Base-by-base conservation (phyloP, 37 sponge, comb jelly and placozoan species). In the Mnemiopsis leidyi region DNA sequence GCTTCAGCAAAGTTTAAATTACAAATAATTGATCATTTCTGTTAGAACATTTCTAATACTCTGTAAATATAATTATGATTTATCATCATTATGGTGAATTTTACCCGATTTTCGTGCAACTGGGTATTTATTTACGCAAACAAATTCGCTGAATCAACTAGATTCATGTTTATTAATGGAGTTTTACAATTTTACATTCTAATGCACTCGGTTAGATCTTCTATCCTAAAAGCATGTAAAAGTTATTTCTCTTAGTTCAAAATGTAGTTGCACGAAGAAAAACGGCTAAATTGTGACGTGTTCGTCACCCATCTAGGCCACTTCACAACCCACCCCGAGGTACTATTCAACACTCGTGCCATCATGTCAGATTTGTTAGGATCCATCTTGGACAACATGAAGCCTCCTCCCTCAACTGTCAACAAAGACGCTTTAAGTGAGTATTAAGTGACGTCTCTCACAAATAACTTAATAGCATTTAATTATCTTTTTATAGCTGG, bases 361-460 rank as follows among this genome's bases (percentile, higher is more conserved):
- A 79, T 33, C 39, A 85, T 85, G 90, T 85, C 90, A 23, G 90
- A 85, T 40, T 26, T 85, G 25, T 61, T 85, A n/a, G 90, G 90
- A 13, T 85, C 90, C 16, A 85, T 85, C 40, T 61, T 85, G 24
- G 90, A 85, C 39, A 85, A 85, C 24, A 85, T 85, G 90, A 85
- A 35, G 5, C 24, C 40, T 5, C 90, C 90, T 29, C 90, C 90
- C 48, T 28, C 40, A 23, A 85, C 32, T 2, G 36, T 5, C 7
- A 33, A 85, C 48, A 85, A 85, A 26, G 61, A 38, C 24, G 7
- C 40, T 3, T 23, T 85, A 18, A 21, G 90, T 85, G 1, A 85
- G 90, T 21, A 37, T n/a, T n/a, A n/a, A n/a, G n/a, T n/a, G n/a
- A n/a, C n/a, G n/a, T n/a, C n/a, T n/a, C n/a, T n/a, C n/a, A n/a